Evolutionary conservation across 2,113 vertebrate species (phyloP).

Genomic region (Xenus cinereus): DNA sequence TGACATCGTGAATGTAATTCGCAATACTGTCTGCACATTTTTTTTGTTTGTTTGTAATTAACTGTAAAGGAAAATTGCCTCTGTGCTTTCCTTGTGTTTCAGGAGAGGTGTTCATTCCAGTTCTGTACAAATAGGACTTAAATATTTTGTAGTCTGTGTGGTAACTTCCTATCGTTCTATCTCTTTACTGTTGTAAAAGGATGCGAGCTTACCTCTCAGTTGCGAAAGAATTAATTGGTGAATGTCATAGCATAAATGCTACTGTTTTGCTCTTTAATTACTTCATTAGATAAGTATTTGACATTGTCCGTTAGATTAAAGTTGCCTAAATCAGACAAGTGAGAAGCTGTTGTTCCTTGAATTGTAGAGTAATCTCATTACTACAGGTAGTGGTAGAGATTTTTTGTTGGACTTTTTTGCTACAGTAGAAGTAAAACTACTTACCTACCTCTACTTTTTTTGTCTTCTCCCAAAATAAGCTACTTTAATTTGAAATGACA

Average conservation of each 20-base stretch:
- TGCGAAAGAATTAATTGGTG: not conserved
- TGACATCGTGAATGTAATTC: not conserved
- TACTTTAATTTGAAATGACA: not conserved
- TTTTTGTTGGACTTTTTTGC: not conserved
- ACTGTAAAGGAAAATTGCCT: not conserved
- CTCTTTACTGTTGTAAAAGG: not conserved
- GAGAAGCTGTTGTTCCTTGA: not conserved
- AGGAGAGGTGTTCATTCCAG: not conserved
- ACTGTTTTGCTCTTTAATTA: not conserved
- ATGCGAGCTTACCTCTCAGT: not conserved
- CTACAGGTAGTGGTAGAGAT: not conserved
- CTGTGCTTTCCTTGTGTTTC: not conserved
- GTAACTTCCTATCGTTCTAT: not conserved
- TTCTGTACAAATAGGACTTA: not conserved
- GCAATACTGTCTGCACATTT: not conserved
- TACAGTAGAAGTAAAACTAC: not conserved
- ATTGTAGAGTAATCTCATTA: not conserved
- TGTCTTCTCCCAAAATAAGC: not conserved
- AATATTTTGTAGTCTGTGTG: not conserved
- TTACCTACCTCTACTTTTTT: not conserved
- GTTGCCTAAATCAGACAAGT: not conserved
- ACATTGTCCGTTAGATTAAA: not conserved
- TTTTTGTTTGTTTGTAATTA: not conserved
- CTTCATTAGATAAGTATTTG: not conserved
- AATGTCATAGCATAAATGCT: not conserved